Evolutionary conservation across 1,140 invertebrate genomes (phyloP).

Genomic region (Drosophila kepulauana): DNA sequence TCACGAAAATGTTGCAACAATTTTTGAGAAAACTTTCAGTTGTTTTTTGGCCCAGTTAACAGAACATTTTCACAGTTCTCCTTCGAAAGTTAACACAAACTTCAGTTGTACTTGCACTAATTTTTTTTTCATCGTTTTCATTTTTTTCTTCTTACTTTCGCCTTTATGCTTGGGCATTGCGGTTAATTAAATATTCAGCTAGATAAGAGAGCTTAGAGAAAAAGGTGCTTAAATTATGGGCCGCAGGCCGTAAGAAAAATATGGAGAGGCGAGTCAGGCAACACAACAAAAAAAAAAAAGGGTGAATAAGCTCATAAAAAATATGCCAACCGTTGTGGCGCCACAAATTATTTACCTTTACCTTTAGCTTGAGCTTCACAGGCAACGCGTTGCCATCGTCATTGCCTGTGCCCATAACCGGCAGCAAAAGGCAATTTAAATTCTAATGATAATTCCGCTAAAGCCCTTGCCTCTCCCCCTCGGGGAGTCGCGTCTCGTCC

Average conservation of each 20-base stretch:
- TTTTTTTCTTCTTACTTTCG: slow-evolving; percentile 11
- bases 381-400: background rate
- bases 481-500: slow-evolving; percentile 10
- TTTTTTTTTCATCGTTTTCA: background rate
- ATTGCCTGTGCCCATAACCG: slow-evolving; percentile 32
- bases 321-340: slow-evolving; percentile 72
- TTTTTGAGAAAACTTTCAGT: slow-evolving; percentile 22
- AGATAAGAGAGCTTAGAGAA: slow-evolving; percentile 77
- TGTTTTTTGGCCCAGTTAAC: slow-evolving; percentile 59
- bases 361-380: slow-evolving; percentile 19
- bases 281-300: slow-evolving; percentile 45
- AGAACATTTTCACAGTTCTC: slow-evolving; percentile 22
- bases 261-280: slow-evolving; percentile 13
- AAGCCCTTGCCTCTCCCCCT: slow-evolving; percentile 43
- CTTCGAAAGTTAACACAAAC: slow-evolving; percentile 16
- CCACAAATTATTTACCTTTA: slow-evolving; percentile 76
- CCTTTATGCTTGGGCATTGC: slow-evolving; percentile 43
- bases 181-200: slow-evolving; percentile 79
- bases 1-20: slow-evolving; percentile 51
- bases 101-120: slow-evolving; percentile 1
- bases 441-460: slow-evolving; percentile 80
- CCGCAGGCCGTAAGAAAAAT: slow-evolving; percentile 24
- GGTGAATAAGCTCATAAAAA: slow-evolving; percentile 81
- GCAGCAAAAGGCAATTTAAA: slow-evolving; percentile 77
- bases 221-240: slow-evolving; percentile 65